These are phyloP conservation scores for Xenopus borealis DNA, from an alignment of 2,113 vertebrate species.

Conservation along the genomic window DNA sequence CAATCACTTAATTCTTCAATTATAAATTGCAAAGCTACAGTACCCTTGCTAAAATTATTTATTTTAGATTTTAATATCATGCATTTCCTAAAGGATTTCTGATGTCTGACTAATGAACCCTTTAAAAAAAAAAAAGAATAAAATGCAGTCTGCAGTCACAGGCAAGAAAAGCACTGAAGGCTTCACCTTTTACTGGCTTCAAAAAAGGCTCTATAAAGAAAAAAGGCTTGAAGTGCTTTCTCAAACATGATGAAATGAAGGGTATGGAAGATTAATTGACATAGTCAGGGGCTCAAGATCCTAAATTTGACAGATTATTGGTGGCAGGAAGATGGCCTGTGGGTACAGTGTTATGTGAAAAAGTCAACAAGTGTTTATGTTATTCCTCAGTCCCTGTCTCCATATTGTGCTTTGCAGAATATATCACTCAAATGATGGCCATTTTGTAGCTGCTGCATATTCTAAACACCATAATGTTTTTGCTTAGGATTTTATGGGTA, in stretches of 20 bases:
- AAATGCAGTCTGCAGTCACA: no score
- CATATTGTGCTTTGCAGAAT: slow-evolving; percentile 33
- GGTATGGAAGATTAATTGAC: slow-evolving; percentile 31
- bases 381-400: slow-evolving; percentile 2
- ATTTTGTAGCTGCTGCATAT: slow-evolving; percentile 13
- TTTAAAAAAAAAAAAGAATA: no score
- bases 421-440: slow-evolving; percentile 30
- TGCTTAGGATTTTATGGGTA: no score
- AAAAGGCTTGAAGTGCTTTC: slow-evolving; percentile 17
- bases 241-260: slow-evolving; percentile 2
- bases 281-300: background rate
- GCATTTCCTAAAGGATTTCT: no score
- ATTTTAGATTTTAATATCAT: no score
- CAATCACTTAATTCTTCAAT: no score
- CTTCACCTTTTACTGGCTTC: background rate
- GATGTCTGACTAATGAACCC: no score
- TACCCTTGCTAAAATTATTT: no score
- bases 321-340: slow-evolving; percentile 35
- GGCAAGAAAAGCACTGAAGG: background rate
- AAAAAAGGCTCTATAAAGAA: background rate
- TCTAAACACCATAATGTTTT: no score
- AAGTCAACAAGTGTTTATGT: slow-evolving; percentile 34
- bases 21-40: no score
- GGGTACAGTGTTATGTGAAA: slow-evolving; percentile 27
- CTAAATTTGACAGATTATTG: slow-evolving; percentile 13